A percentile compares a stretch with the other conserved stretches of the same genome.
Evolutionary conservation across 1,140 invertebrate genomes (phyloP).

Genomic region (Drosophila asahinai): DNA sequence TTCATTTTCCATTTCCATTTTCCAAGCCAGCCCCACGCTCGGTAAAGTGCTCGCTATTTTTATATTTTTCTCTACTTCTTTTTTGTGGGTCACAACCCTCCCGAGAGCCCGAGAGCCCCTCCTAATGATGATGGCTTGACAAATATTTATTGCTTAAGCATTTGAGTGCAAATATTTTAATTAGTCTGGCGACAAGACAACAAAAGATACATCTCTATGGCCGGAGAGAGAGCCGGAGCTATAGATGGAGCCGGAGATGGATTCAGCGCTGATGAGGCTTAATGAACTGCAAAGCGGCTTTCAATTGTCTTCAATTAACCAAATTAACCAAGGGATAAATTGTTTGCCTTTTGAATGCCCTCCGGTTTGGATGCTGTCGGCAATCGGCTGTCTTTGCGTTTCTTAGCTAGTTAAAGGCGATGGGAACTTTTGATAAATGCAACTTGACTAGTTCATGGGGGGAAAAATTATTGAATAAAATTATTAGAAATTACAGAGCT

Average conservation of each 20-base stretch:
- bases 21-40: constrained; percentile 3
- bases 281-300: constrained; percentile 82
- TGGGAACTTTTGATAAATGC: constrained; percentile 40
- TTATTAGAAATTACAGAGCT: too few relatives aligned
- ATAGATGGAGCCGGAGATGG: constrained; percentile 16
- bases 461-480: too few relatives aligned
- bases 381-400: not conserved
- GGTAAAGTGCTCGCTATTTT: constrained; percentile 20
- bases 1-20: constrained; percentile 50
- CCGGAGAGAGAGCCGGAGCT: constrained; percentile 30
- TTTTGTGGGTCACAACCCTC: constrained; percentile 48
- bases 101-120: not conserved
- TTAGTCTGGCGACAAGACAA: constrained; percentile 77
- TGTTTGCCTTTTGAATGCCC: constrained; percentile 41
- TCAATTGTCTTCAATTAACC: constrained; percentile 82
- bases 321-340: constrained; percentile 78
- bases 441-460: not conserved
- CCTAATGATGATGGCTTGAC: constrained; percentile 81
- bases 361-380: not conserved
- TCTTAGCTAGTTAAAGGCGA: constrained; percentile 18
- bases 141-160: constrained; percentile 82
- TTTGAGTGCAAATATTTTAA: constrained; percentile 83
- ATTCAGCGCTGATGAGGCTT: constrained; percentile 60
- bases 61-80: not conserved
- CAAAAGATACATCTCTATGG: constrained; percentile 18